These are phyloP conservation scores for Hecatera dysodea DNA, from an alignment of 2,888 invertebrate genomes.

Conservation along the genomic window DNA sequence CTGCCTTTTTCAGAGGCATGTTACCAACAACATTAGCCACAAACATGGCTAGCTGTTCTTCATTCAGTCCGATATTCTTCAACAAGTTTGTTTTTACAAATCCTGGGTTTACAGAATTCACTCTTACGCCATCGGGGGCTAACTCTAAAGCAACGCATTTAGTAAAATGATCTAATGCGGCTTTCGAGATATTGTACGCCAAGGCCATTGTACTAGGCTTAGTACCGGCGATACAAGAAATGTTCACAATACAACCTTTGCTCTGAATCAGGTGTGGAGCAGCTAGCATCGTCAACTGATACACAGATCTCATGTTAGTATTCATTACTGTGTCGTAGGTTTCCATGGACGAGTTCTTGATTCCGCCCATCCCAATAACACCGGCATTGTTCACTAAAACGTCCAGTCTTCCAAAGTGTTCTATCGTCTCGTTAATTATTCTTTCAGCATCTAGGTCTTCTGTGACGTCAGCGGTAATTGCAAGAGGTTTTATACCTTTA, in stretches of 20 bases:
- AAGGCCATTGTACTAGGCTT: constrained; percentile 93
- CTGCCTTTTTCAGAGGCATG: constrained; percentile 96
- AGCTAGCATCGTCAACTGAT: constrained; percentile 95
- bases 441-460: constrained; percentile 92
- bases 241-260: constrained; percentile 97
- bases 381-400: constrained; percentile 97
- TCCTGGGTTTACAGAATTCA: constrained; percentile 98
- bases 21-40: constrained; percentile 92
- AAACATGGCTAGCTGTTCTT: constrained; percentile 94
- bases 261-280: constrained; percentile 95
- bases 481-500: constrained; percentile 90
- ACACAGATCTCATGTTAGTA: constrained; percentile 95
- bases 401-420: constrained; percentile 93
- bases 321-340: constrained; percentile 96
- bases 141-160: constrained; percentile 96
- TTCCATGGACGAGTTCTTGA: constrained; percentile 95
- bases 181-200: constrained; percentile 97
- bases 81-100: constrained; percentile 96
- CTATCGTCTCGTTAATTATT: constrained; percentile 93
- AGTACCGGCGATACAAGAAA: constrained; percentile 96
- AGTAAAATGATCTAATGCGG: constrained; percentile 98
- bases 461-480: constrained; percentile 92
- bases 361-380: constrained; percentile 93
- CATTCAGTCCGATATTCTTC: constrained; percentile 90
- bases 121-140: constrained; percentile 94